Base-by-base conservation (phyloP, 2,113 vertebrate genomes). In the Tamias sibiricus region DNA sequence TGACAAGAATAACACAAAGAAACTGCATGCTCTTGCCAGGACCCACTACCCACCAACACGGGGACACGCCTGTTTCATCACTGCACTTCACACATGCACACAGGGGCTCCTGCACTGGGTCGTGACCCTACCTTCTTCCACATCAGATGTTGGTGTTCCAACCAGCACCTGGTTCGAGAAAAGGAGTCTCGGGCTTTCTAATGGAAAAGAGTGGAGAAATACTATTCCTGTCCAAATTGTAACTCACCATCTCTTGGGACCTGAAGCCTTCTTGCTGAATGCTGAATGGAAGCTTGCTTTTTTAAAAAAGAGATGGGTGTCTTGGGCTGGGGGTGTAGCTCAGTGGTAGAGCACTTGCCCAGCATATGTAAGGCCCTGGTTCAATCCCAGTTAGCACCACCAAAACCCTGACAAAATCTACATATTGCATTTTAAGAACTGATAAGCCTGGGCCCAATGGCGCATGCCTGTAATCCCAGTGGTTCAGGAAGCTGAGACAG, bases 61-160 rank as follows among this genome's bases (percentile, higher is more conserved):
- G 0, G 35, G 40, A n/a, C 28, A 40, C 19, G 1, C 6, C 0
- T 10, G 42, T 69, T 24, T 13, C 17, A 1, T 3, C 19, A 4
- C 64, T 12, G 35, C 30, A 57, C 57, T 32, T 17, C 0, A 1
- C 3, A 59, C 14, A 57, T 14, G 40, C 57, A 2, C 4, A 12
- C 0, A 9, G 32, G 35, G 40, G 6, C 44, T 44, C 35, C 30
- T 7, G 7, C 30, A 20, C 49, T 76, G 49, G 42, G 24, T n/a
- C 16, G 14, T 4, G 57, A 24, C 47, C 40, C 66, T 8, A 26
- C 11, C 20, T 76, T 59, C 6, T 28, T 42, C 35, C 54, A 7
- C 32, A 57, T 13, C 22, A 8, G 35, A 40, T 22, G 44, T 24
- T 62, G 22, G 24, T 13, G 20, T 32, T 32, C 32, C 71, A 44